Evolutionary conservation across 2,888 invertebrate species (phyloP).

Genomic region (Liposcelis brunnea): DNA sequence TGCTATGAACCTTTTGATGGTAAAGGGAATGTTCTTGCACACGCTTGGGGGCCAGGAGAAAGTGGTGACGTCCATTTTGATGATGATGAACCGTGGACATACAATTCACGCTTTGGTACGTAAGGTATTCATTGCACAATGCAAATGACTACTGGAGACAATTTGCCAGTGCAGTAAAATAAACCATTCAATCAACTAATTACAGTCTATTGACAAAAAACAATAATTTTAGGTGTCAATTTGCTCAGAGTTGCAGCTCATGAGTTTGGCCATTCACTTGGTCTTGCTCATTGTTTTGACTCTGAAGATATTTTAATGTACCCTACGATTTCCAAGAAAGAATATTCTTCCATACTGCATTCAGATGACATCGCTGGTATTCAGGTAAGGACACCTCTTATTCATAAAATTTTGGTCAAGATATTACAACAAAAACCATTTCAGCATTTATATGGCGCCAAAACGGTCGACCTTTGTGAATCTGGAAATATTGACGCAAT

Average conservation of each 20-base stretch:
- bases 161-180: too few species aligned
- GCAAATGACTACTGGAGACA: slow-evolving; percentile 42
- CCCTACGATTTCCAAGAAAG: slow-evolving; percentile 88
- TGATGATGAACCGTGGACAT: slow-evolving; percentile 85
- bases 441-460: slow-evolving; percentile 55
- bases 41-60: slow-evolving; percentile 91
- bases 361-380: slow-evolving; percentile 74
- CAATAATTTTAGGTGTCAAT: slow-evolving; percentile 52
- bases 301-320: slow-evolving; percentile 86
- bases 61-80: slow-evolving; percentile 98
- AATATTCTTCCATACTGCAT: slow-evolving; percentile 68
- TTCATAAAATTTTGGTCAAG: neutral
- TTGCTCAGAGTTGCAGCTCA: slow-evolving; percentile 91
- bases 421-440: neutral
- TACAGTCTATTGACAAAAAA: too few species aligned
- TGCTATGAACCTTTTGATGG: slow-evolving; percentile 96
- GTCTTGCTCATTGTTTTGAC: slow-evolving; percentile 88
- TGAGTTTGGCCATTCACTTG: slow-evolving; percentile 93
- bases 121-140: too few species aligned
- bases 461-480: slow-evolving; percentile 49
- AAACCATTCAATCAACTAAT: too few species aligned
- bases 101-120: too few species aligned
- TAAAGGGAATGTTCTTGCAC: slow-evolving; percentile 81
- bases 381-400: slow-evolving; percentile 37
- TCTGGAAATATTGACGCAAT: slow-evolving; percentile 74